Conservation (phyloP, 2,888 invertebrate genomes). For the Cosmopolites sordidus region DNA sequence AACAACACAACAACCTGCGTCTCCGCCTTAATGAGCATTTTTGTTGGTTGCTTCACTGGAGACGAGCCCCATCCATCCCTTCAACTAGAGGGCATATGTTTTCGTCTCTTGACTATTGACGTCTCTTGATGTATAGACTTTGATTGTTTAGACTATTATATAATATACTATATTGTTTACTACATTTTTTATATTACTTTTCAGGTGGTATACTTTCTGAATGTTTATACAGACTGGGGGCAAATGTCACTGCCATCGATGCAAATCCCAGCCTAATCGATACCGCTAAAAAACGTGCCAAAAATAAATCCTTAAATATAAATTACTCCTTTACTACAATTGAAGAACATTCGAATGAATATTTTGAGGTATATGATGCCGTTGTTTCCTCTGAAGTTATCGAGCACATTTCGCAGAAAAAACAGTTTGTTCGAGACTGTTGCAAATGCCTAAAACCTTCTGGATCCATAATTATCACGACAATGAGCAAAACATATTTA, state of each 20-base stretch:
- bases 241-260: constrained; percentile 71
- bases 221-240: neutral
- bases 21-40: too few species aligned
- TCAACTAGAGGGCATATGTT: too few species aligned
- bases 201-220: neutral
- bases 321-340: constrained; percentile 53
- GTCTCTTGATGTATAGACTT: too few species aligned
- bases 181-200: too few species aligned
- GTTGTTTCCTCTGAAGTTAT: constrained; percentile 85
- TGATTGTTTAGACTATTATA: too few species aligned
- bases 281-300: constrained; percentile 62
- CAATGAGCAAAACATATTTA: constrained; percentile 57
- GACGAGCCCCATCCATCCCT: too few species aligned
- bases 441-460: constrained; percentile 55
- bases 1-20: too few species aligned
- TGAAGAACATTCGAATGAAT: constrained; percentile 50
- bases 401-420: constrained; percentile 77
- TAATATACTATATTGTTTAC: neutral
- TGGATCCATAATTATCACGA: constrained; percentile 66
- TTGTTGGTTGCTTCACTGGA: too few species aligned
- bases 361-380: constrained; percentile 64
- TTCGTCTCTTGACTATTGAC: too few species aligned
- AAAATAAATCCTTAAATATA: constrained; percentile 46
- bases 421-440: constrained; percentile 64
- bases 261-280: constrained; percentile 66